phyloP scores from a whole-genome alignment of 2,797 vertebrate genomes.

The Helostoma temminkii region DNA sequence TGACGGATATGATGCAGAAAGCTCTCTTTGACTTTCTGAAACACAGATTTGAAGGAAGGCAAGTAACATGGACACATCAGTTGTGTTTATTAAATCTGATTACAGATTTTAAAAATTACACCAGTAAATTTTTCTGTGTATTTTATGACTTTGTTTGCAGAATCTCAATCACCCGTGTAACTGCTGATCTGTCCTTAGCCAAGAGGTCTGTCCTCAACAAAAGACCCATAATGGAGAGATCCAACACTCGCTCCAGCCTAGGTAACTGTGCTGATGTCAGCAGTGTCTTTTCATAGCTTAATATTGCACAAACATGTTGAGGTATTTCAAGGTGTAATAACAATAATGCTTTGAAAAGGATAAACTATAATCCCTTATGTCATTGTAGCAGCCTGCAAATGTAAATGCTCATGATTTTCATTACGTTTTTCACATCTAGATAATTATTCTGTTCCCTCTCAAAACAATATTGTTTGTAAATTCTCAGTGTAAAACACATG shows the following conservation, averaged over 20 bases:
- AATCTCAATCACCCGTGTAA: slow-evolving; percentile 96
- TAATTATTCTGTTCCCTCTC: no score
- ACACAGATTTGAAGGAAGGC: slow-evolving; percentile 98
- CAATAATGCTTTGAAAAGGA: no score
- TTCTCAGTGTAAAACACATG: no score
- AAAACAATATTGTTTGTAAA: no score
- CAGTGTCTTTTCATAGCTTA: neutral
- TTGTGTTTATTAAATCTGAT: no score
- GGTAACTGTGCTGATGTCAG: slow-evolving; percentile 80
- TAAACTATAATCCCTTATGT: no score
- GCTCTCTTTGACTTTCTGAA: slow-evolving; percentile 98
- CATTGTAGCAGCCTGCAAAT: no score
- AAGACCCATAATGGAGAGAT: slow-evolving; percentile 95
- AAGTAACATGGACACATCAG: slow-evolving; percentile 56
- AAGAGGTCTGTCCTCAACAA: slow-evolving; percentile 97
- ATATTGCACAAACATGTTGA: neutral
- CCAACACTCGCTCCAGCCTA: slow-evolving; percentile 94
- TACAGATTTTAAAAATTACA: neutral
- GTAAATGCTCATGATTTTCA: no score
- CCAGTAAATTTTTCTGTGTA: neutral
- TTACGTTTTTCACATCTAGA: no score
- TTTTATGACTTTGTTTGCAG: slow-evolving; percentile 70
- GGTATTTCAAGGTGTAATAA: neutral
- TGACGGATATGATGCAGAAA: slow-evolving; percentile 99
- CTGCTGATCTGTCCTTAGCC: slow-evolving; percentile 94